These are phyloP conservation scores for Holcopasites calliopsidis DNA, from an alignment of 1,140 invertebrate species.

Conservation along the genomic window DNA sequence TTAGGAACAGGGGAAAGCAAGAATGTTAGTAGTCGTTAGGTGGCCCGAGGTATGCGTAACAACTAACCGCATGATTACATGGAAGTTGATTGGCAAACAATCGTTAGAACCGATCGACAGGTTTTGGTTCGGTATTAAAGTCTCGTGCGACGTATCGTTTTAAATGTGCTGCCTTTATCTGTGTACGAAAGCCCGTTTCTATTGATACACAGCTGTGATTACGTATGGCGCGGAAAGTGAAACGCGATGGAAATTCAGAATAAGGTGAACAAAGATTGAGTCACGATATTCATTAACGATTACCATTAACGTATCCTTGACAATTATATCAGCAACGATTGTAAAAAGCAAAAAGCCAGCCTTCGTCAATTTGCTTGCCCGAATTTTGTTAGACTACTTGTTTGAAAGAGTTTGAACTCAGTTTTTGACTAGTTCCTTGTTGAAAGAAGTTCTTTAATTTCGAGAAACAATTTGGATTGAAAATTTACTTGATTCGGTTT, in stretches of 20 bases:
- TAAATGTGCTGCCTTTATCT: not conserved
- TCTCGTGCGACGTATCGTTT: slow-evolving; percentile 19
- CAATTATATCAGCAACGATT: not conserved
- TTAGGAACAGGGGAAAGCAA: slow-evolving; percentile 27
- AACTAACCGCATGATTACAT: slow-evolving; percentile 49
- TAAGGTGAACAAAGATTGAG: slow-evolving; percentile 33
- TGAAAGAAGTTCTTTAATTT: no score
- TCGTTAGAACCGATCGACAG: slow-evolving; percentile 42
- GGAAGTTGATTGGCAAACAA: slow-evolving; percentile 49
- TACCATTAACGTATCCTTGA: not conserved
- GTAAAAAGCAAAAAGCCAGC: no score
- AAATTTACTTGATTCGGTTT: no score
- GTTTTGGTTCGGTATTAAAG: slow-evolving; percentile 25
- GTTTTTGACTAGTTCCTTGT: no score
- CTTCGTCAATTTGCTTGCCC: no score
- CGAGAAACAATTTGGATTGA: no score
- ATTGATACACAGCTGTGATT: slow-evolving; percentile 10
- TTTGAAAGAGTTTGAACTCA: no score
- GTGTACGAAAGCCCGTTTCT: slow-evolving; percentile 15
- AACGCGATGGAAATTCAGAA: slow-evolving; percentile 38
- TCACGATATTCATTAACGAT: slow-evolving; percentile 18
- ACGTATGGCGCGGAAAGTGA: slow-evolving; percentile 43
- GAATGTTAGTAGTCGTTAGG: slow-evolving; percentile 48
- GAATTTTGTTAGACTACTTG: no score
- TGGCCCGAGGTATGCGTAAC: slow-evolving; percentile 43